These are phyloP conservation scores for Heterocephalus glaber DNA, from an alignment of 2,113 vertebrate genomes.

Conservation along the genomic window DNA sequence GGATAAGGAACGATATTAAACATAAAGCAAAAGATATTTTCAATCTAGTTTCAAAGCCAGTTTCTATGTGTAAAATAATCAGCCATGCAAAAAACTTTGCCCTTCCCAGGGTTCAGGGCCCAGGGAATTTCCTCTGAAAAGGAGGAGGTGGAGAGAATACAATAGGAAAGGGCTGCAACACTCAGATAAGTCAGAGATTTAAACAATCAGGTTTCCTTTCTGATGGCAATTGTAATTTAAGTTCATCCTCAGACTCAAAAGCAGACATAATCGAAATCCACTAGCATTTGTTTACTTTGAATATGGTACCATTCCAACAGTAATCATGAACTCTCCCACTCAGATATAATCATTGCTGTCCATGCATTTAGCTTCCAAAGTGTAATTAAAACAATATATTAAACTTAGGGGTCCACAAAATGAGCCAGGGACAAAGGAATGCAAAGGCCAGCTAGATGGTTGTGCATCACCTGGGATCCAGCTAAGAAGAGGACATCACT, in stretches of 20 bases:
- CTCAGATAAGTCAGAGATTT: not conserved
- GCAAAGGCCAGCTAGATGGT: not conserved
- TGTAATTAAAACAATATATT: constrained; percentile 74
- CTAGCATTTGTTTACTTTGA: constrained; percentile 13
- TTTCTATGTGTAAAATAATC: not conserved
- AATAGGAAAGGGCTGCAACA: not conserved
- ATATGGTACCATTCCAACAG: not conserved
- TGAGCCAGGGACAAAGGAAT: constrained; percentile 9
- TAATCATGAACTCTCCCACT: constrained; percentile 4
- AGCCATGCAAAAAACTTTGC: not conserved
- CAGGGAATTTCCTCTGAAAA: not conserved
- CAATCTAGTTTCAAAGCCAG: not conserved
- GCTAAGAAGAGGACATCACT: not conserved
- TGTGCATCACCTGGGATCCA: not conserved
- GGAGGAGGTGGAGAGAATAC: not conserved
- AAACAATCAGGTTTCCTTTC: not conserved
- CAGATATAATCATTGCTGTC: not conserved
- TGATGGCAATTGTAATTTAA: not conserved
- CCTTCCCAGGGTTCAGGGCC: not conserved
- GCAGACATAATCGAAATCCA: not conserved
- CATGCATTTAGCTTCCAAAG: constrained; percentile 40
- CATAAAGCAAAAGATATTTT: constrained; percentile 3
- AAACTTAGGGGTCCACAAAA: not conserved
- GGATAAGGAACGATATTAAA: not conserved
- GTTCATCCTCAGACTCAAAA: not conserved